phyloP scores from a whole-genome alignment of 2,113 vertebrate genomes.

The Scomber colias region DNA sequence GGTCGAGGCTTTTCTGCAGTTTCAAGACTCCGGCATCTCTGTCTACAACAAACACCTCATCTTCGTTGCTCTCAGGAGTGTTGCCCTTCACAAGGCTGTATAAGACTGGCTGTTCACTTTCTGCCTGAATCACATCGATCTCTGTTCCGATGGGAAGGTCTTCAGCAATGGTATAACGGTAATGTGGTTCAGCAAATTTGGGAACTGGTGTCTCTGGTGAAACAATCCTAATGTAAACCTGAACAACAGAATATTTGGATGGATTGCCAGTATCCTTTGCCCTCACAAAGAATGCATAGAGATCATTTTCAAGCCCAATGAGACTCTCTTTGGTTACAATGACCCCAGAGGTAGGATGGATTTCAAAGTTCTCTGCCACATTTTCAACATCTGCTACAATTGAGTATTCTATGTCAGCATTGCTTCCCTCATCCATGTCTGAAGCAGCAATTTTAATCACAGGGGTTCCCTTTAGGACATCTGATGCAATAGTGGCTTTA shows the following conservation, averaged over 20 bases:
- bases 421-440: conserved; percentile 96
- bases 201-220: conserved; percentile 89
- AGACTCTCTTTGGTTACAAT: conserved; percentile 96
- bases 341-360: conserved; percentile 89
- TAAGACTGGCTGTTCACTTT: conserved; percentile 84
- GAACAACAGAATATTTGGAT: conserved; percentile 88
- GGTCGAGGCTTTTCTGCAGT: conserved; percentile 93
- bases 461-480: conserved; percentile 89
- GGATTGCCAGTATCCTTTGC: conserved; percentile 93
- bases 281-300: conserved; percentile 92
- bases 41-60: conserved; percentile 94
- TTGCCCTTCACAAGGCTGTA: conserved; percentile 92
- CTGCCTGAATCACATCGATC: conserved; percentile 91
- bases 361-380: conserved; percentile 94
- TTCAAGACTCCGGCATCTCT: conserved; percentile 90
- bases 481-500: conserved; percentile 90
- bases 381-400: conserved; percentile 93
- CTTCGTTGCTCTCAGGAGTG: conserved; percentile 93
- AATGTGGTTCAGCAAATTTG: conserved; percentile 92
- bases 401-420: conserved; percentile 92
- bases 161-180: conserved; percentile 91
- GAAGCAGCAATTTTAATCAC: conserved; percentile 92
- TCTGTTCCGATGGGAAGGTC: conserved; percentile 92
- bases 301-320: conserved; percentile 94
- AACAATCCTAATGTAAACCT: conserved; percentile 92